Percentiles rank a stretch among this genome's conserved stretches.
Evolutionary conservation across 2,797 vertebrate genomes (phyloP).

Genomic region (Muraenolepis orangiensis): DNA sequence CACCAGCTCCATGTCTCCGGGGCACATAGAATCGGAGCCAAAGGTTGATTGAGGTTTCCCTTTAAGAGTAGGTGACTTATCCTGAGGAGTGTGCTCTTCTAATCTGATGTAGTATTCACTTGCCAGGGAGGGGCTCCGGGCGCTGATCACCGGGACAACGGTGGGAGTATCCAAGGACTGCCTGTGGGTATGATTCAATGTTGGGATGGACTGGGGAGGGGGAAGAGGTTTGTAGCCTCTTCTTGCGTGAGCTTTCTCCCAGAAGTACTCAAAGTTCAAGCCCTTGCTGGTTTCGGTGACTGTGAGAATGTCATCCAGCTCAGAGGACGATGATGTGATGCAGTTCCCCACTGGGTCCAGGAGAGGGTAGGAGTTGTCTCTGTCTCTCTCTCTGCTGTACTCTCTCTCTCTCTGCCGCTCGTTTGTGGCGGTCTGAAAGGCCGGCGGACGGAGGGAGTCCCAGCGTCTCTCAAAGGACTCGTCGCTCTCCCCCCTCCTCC

Average conservation of each 20-base stretch:
- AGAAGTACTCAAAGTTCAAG: slow-evolving; percentile 92
- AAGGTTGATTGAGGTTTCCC: slow-evolving; percentile 55
- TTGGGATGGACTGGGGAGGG: slow-evolving; percentile 75
- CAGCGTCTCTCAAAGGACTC: slow-evolving; percentile 87
- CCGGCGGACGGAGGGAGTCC: slow-evolving; percentile 79
- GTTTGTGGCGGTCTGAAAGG: slow-evolving; percentile 67
- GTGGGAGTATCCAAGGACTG: slow-evolving; percentile 87
- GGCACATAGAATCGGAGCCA: slow-evolving; percentile 47
- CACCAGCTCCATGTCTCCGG: slow-evolving; percentile 75
- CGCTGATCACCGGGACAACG: slow-evolving; percentile 90
- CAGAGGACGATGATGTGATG: slow-evolving; percentile 75
- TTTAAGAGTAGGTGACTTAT: slow-evolving; percentile 73
- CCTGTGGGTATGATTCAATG: slow-evolving; percentile 78
- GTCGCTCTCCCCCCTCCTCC: slow-evolving; percentile 76
- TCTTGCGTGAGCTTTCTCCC: slow-evolving; percentile 88
- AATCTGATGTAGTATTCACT: slow-evolving; percentile 92
- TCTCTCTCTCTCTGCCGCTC: slow-evolving; percentile 77
- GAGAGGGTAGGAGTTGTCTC: slow-evolving; percentile 80
- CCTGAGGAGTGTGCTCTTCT: slow-evolving; percentile 85
- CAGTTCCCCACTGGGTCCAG: slow-evolving; percentile 79
- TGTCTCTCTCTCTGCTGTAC: slow-evolving; percentile 59
- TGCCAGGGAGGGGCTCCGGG: slow-evolving; percentile 89
- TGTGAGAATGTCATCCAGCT: slow-evolving; percentile 89
- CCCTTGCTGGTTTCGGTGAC: slow-evolving; percentile 92
- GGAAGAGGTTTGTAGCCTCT: slow-evolving; percentile 81